Evolutionary conservation across 2,888 invertebrate species (phyloP).

Genomic region (Agonopterix subpropinquella): DNA sequence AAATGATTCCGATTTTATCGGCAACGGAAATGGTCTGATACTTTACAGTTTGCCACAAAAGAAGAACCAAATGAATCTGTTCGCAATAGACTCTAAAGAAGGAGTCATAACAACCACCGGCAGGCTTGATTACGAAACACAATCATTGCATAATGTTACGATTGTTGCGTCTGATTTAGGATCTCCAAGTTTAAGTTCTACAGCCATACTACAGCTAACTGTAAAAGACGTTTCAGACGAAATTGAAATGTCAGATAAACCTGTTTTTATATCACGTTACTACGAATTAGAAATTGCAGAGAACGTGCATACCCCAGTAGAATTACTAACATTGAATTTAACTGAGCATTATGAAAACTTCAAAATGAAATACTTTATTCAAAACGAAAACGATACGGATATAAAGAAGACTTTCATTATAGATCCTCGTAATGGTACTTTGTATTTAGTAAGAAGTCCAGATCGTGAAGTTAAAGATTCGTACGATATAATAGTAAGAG

Average conservation of each 20-base stretch:
- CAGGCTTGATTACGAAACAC: constrained; percentile 82
- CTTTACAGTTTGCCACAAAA: constrained; percentile 84
- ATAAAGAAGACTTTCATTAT: constrained; percentile 81
- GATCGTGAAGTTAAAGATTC: constrained; percentile 83
- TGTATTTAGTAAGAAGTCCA: constrained; percentile 83
- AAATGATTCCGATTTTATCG: constrained; percentile 89
- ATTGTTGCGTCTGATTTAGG: constrained; percentile 91
- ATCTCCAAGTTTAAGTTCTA: constrained; percentile 87
- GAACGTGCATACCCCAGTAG: constrained; percentile 84
- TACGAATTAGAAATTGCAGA: constrained; percentile 90
- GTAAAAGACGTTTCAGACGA: constrained; percentile 81
- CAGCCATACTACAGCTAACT: constrained; percentile 81
- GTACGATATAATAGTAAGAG: constrained; percentile 75
- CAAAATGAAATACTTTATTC: constrained; percentile 79
- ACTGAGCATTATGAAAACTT: constrained; percentile 80
- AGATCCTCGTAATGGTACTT: constrained; percentile 84
- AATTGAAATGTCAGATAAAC: constrained; percentile 58
- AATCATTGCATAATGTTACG: constrained; percentile 82
- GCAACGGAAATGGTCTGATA: constrained; percentile 91
- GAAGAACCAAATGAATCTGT: constrained; percentile 78
- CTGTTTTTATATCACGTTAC: constrained; percentile 80
- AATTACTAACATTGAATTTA: constrained; percentile 85
- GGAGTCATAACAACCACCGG: constrained; percentile 86
- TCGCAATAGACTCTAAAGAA: constrained; percentile 90
- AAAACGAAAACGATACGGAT: constrained; percentile 76